Conservation (phyloP, 2,888 invertebrate species). For the Parnassius apollo region DNA sequence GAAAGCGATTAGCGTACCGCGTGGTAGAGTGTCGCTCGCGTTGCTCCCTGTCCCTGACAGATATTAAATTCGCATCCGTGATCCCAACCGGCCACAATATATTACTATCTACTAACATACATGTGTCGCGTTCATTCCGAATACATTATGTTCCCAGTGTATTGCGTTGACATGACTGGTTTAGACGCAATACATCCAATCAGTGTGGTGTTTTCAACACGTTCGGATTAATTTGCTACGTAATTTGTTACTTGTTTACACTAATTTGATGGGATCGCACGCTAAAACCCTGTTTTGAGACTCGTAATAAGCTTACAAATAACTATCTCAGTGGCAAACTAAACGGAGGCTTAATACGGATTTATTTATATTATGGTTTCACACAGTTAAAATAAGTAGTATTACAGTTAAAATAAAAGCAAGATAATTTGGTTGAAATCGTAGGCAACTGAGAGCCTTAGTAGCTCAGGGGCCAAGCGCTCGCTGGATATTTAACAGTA, state of each 20-base stretch:
- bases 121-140: slow-evolving; percentile 21
- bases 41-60: slow-evolving; percentile 66
- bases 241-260: slow-evolving; percentile 23
- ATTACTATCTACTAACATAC: slow-evolving; percentile 42
- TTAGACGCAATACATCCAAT: slow-evolving; percentile 12
- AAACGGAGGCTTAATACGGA: slow-evolving; percentile 5
- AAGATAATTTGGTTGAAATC: slow-evolving; percentile 20
- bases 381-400: not conserved
- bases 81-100: slow-evolving; percentile 63
- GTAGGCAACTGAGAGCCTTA: not conserved
- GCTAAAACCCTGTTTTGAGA: slow-evolving; percentile 10
- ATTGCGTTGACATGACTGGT: slow-evolving; percentile 10
- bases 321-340: slow-evolving; percentile 6
- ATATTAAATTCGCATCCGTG: slow-evolving; percentile 75
- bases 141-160: slow-evolving; percentile 15
- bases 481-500: too few species aligned
- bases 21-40: slow-evolving; percentile 32
- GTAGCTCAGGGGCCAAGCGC: too few species aligned
- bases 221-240: slow-evolving; percentile 11
- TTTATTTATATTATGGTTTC: slow-evolving; percentile 10
- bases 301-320: slow-evolving; percentile 18
- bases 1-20: slow-evolving; percentile 39
- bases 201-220: slow-evolving; percentile 20
- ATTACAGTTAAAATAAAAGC: slow-evolving; percentile 14
- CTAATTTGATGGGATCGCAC: slow-evolving; percentile 11